Evolutionary conservation across 2,888 invertebrate genomes (phyloP), one percentile per base, ranked within the genome.

Genomic region (Ceraclea dissimilis): DNA sequence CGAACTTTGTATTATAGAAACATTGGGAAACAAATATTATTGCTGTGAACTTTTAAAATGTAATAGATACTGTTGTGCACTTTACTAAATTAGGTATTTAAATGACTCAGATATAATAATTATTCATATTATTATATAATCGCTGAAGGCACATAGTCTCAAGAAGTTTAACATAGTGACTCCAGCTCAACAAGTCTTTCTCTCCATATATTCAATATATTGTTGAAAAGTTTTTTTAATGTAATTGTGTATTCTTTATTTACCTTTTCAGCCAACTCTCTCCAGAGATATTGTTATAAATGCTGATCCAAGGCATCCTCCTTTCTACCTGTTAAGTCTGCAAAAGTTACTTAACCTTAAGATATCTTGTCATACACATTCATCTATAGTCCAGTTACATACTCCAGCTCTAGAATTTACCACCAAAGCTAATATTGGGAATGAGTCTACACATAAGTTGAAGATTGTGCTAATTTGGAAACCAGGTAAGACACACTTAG

Each of bases 381-480:
- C 87, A 22, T 80, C 83, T 58, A 75, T 85, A 20, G 67, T 73
- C 13, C 59, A 64, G n/a, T 57, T 75, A 22, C 67, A 74, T 5
- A 64, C 67, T 56, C 62, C 63, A 26, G 66, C 71, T n/a, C 57
- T 60, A 26, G 60, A 65, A 53, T 67, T 74, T 49, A 60, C 66
- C 21, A 49, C 39, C 22, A 52, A 51, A 31, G 31, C 59, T 21
- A 61, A 63, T 52, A 56, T 70, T 39, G 63, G 61, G 52, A 62
- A 64, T 52, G 43, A 64, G 21, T 62, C 64, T 17, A 60, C 67
- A 51, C 68, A 70, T 51, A 70, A 77, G 65, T 65, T 85, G 20
- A 79, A 81, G 56, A 62, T 90, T 22, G 80, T 81, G 63, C 71
- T 90, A 66, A 86, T 91, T 67, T 90, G 89, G 83, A 90, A 88